A percentile compares a stretch with the other conserved stretches of the same genome.
Evolutionary conservation across 2,888 invertebrate genomes (phyloP).

Genomic region (Matsumyia berberina): DNA sequence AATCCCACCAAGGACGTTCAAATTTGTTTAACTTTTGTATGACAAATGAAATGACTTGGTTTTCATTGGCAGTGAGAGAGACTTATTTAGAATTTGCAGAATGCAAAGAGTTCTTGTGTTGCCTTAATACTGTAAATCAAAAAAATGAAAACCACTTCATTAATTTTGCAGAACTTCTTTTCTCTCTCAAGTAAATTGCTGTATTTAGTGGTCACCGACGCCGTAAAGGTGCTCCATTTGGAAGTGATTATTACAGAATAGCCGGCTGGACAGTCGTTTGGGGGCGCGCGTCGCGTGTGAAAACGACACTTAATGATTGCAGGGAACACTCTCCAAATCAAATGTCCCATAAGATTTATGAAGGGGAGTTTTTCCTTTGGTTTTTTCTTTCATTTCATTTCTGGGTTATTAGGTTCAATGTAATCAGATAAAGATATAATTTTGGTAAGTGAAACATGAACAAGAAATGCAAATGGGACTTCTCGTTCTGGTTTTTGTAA

Average conservation of each 20-base stretch:
- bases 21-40: constrained; percentile 26
- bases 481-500: background rate
- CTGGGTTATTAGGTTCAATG: constrained; percentile 38
- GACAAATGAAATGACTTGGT: constrained; percentile 28
- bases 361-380: background rate
- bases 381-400: constrained; percentile 25
- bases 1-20: constrained; percentile 9
- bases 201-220: constrained; percentile 8
- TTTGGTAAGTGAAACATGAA: constrained; percentile 27
- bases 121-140: constrained; percentile 3
- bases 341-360: constrained; percentile 42
- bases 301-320: constrained; percentile 35
- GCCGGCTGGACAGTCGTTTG: constrained; percentile 12
- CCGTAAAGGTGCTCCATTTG: constrained; percentile 29
- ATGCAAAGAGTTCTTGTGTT: background rate
- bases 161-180: constrained; percentile 15
- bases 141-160: constrained; percentile 2
- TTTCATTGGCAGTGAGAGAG: background rate
- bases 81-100: constrained; percentile 1
- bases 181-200: constrained; percentile 38
- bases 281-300: constrained; percentile 50
- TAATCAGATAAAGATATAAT: background rate
- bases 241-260: constrained; percentile 19
- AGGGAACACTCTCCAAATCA: constrained; percentile 29
- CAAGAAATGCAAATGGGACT: constrained; percentile 7